Evolutionary conservation across 2,797 vertebrate species (phyloP).

Genomic region (Clarias fuscus): DNA sequence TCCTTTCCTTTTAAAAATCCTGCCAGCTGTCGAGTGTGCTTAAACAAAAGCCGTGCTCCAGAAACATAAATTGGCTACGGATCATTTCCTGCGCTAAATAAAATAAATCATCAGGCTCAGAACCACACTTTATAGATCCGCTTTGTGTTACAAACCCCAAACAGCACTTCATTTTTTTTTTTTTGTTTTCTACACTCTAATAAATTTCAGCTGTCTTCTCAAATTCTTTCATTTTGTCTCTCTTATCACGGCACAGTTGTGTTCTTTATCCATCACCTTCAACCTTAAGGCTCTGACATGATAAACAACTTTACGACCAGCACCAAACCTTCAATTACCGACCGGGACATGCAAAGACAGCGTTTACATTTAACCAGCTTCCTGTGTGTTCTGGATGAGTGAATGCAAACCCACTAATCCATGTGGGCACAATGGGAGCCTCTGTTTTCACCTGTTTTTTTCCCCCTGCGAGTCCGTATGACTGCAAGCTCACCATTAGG

Average conservation of each 20-base stretch:
- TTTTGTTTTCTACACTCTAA: not conserved
- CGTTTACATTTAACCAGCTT: slow-evolving; percentile 43
- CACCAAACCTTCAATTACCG: slow-evolving; percentile 34
- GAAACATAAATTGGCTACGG: slow-evolving; percentile 40
- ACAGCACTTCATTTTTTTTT: not conserved
- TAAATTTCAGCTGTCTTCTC: slow-evolving; percentile 11
- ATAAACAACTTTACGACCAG: slow-evolving; percentile 50
- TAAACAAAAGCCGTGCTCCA: slow-evolving; percentile 36
- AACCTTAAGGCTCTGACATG: slow-evolving; percentile 34
- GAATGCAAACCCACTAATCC: slow-evolving; percentile 34
- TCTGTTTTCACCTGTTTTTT: slow-evolving; percentile 26
- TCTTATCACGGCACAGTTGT: not conserved
- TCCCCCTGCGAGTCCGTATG: not conserved
- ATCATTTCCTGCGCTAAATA: slow-evolving; percentile 39
- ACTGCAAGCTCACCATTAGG: slow-evolving; percentile 13
- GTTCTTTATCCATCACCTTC: slow-evolving; percentile 7
- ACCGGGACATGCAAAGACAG: slow-evolving; percentile 18
- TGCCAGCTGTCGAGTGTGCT: slow-evolving; percentile 26
- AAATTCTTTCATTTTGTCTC: not conserved
- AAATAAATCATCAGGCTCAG: slow-evolving; percentile 11
- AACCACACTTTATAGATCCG: slow-evolving; percentile 27
- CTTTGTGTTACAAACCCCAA: slow-evolving; percentile 9
- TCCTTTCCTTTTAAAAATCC: slow-evolving; percentile 32
- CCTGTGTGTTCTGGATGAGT: slow-evolving; percentile 47
- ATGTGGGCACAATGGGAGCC: slow-evolving; percentile 8